Percentiles rank a stretch among this genome's conserved stretches.
Evolutionary conservation across 2,797 vertebrate species (phyloP).

Genomic region (Microctenopoma steveboyesi): DNA sequence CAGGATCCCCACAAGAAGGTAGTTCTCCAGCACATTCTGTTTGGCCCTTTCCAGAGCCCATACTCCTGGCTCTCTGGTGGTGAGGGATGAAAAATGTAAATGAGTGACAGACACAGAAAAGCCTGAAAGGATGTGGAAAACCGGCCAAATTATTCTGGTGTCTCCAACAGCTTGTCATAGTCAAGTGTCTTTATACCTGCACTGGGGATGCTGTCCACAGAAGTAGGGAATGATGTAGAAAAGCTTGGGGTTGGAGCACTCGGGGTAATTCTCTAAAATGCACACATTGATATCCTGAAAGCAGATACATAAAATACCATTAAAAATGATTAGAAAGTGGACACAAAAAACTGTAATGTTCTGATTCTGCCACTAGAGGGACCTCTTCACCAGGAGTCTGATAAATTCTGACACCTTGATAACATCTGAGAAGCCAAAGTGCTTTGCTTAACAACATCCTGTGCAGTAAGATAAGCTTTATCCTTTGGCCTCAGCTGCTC

Average conservation of each 20-base stretch:
- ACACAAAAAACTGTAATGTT: constrained; percentile 5
- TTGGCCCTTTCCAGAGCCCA: constrained; percentile 98
- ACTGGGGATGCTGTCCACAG: constrained; percentile 98
- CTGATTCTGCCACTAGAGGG: constrained; percentile 59
- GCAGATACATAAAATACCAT: constrained; percentile 28
- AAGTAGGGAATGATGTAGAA: constrained; percentile 99
- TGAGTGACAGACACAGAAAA: background rate
- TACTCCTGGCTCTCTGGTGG: constrained; percentile 92
- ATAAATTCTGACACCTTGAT: background rate
- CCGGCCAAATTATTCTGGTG: background rate
- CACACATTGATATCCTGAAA: constrained; percentile 97
- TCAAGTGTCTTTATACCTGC: constrained; percentile 86
- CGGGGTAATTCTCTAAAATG: constrained; percentile 96
- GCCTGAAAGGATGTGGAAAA: background rate
- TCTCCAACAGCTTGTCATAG: background rate
- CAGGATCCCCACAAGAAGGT: constrained; percentile 96
- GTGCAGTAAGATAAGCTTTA: constrained; percentile 41
- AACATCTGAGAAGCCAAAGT: constrained; percentile 19
- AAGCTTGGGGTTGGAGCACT: constrained; percentile 96
- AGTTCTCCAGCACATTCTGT: constrained; percentile 95
- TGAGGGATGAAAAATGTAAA: background rate
- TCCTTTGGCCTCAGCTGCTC: constrained; percentile 28
- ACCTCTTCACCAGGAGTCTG: constrained; percentile 17
- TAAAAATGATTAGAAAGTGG: background rate
- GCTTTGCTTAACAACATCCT: constrained; percentile 39